Conservation (phyloP, 92 coral and sea anemone genomes). For the Meandrina meandrites region DNA sequence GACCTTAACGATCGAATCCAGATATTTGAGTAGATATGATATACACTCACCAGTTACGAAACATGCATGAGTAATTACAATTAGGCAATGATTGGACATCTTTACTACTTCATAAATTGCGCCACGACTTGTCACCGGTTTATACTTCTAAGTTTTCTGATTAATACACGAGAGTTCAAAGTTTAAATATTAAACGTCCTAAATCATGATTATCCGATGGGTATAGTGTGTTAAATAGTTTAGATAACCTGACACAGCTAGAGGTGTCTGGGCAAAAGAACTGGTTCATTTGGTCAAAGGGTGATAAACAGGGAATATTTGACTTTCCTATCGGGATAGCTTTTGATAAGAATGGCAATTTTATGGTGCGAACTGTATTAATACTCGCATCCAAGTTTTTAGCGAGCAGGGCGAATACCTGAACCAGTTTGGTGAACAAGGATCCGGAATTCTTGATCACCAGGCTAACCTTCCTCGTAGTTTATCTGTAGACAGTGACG, state of each 20-base stretch:
- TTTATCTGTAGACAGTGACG: not conserved
- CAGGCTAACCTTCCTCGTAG: not conserved
- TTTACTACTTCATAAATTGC: no score
- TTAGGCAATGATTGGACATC: no score
- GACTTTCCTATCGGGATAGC: not conserved
- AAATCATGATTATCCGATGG: no score
- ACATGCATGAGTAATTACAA: no score
- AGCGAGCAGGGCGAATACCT: slow-evolving; percentile 2
- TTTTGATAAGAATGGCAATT: not conserved
- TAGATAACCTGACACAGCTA: no score
- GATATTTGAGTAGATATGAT: not conserved
- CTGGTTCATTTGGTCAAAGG: slow-evolving; percentile 6
- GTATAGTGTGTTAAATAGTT: no score
- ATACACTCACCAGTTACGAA: no score
- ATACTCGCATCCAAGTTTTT: not conserved
- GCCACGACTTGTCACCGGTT: no score
- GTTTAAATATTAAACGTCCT: no score
- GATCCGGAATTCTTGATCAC: not conserved
- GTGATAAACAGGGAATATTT: not conserved
- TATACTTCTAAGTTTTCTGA: no score
- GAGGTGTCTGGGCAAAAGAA: no score
- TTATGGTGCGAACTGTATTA: not conserved
- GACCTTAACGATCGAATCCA: not conserved
- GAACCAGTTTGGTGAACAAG: not conserved
- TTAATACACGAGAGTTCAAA: no score